phyloP scores from a whole-genome alignment of 2,113 vertebrate genomes.

The Bombycilla garrulus region DNA sequence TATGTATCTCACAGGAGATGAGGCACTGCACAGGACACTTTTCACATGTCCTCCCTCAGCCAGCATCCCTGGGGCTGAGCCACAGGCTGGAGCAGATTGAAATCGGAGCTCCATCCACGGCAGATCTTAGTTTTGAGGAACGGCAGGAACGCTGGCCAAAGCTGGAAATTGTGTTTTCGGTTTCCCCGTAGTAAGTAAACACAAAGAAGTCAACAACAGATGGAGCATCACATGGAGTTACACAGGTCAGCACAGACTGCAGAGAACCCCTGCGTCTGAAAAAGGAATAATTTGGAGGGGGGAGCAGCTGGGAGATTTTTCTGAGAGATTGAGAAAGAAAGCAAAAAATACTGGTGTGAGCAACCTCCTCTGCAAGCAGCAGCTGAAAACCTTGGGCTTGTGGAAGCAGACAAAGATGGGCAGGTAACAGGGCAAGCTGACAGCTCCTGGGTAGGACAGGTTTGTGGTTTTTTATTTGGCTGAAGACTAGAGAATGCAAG shows the following conservation, averaged over 20 bases:
- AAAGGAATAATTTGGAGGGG: neutral
- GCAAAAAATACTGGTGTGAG: neutral
- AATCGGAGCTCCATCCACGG: neutral
- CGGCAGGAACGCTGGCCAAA: constrained; percentile 33
- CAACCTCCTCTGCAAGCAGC: neutral
- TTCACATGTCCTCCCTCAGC: neutral
- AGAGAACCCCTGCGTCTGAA: neutral
- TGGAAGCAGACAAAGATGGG: neutral
- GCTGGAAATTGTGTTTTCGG: constrained; percentile 3
- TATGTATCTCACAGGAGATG: neutral
- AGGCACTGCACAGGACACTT: neutral
- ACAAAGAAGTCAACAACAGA: constrained; percentile 55
- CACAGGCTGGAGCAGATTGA: neutral
- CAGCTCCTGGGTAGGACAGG: neutral
- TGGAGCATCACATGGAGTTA: constrained; percentile 38
- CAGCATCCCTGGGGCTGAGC: neutral
- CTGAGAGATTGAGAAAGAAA: neutral
- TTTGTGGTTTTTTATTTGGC: neutral
- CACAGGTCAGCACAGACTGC: constrained; percentile 21
- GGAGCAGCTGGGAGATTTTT: constrained; percentile 4
- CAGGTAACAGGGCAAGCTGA: neutral
- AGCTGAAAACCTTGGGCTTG: neutral
- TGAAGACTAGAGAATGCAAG: neutral
- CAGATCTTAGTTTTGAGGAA: neutral
- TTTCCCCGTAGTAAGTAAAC: constrained; percentile 34